A percentile compares a stretch with the other conserved stretches of the same genome.
Evolutionary conservation across 2,797 vertebrate genomes (phyloP).

Genomic region (Denticeps clupeoides): DNA sequence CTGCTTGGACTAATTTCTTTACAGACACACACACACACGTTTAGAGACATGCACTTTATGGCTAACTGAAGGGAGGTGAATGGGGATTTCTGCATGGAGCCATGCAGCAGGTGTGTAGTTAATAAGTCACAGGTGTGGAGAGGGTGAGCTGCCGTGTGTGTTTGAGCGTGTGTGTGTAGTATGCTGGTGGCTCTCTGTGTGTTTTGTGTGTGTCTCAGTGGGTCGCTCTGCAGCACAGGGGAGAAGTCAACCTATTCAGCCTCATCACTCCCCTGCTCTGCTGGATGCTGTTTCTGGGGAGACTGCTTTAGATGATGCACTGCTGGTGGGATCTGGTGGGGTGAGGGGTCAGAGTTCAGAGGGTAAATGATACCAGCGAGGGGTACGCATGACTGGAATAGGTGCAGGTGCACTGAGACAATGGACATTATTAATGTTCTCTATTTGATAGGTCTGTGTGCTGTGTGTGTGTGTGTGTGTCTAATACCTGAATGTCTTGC

Average conservation of each 20-base stretch:
- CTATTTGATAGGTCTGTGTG: conserved; percentile 35
- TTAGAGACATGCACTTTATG: conserved; percentile 36
- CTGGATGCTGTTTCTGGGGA: neutral
- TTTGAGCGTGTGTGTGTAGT: neutral
- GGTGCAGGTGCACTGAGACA: conserved; percentile 54
- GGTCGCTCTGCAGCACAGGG: neutral
- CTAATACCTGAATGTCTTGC: conserved; percentile 29
- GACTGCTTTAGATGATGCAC: too few relatives aligned
- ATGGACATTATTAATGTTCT: conserved; percentile 49
- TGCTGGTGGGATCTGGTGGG: too few relatives aligned
- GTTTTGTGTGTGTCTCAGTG: neutral
- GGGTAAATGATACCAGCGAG: conserved; percentile 37
- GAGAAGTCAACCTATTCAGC: neutral
- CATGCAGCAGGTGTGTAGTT: conserved; percentile 58
- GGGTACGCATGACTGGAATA: conserved; percentile 45
- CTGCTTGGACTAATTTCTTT: too few relatives aligned
- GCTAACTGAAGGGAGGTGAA: conserved; percentile 49
- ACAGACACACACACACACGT: conserved; percentile 3
- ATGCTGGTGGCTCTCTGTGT: neutral
- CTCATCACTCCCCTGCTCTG: neutral
- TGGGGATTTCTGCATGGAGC: conserved; percentile 42
- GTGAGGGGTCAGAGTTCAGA: conserved; percentile 32
- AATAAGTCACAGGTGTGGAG: conserved; percentile 47
- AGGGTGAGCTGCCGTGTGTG: conserved; percentile 25
- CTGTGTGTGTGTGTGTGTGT: conserved; percentile 26